A percentile compares a stretch with the other conserved stretches of the same genome.
phyloP scores from a whole-genome alignment of 2,113 vertebrate genomes.

The Pterocles burchelli region DNA sequence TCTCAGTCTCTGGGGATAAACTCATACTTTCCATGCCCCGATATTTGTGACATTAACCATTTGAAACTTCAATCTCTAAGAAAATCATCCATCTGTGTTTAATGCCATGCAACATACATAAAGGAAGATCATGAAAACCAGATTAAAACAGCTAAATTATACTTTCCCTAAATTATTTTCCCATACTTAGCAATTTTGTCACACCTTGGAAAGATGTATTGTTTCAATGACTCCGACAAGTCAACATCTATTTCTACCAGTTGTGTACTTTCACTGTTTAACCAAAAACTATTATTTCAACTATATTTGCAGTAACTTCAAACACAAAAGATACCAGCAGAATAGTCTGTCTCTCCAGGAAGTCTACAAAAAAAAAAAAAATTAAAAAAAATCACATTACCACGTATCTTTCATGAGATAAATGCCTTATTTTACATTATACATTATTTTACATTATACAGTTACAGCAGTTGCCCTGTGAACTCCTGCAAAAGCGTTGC shows the following conservation, averaged over 20 bases:
- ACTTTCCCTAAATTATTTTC: neutral
- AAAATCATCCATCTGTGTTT: neutral
- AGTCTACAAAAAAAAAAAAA: too few species aligned
- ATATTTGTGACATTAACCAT: neutral
- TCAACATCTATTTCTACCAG: neutral
- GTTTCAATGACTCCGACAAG: neutral
- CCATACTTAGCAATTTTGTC: neutral
- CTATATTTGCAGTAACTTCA: neutral
- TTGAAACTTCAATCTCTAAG: neutral
- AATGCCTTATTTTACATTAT: neutral
- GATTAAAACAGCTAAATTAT: neutral
- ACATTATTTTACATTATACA: accelerated
- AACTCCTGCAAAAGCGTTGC: neutral
- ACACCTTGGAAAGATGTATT: accelerated
- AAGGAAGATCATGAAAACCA: neutral
- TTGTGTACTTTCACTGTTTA: accelerated
- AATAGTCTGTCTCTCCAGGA: accelerated
- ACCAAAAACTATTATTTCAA: neutral
- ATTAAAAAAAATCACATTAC: accelerated
- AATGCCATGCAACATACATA: accelerated
- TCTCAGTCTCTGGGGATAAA: neutral
- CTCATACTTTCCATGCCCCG: neutral
- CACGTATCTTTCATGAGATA: accelerated
- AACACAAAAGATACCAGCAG: neutral
- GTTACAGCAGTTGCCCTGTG: accelerated